Evolutionary conservation across 2,113 vertebrate species (phyloP).

Genomic region (Lycocorax pyrrhopterus): DNA sequence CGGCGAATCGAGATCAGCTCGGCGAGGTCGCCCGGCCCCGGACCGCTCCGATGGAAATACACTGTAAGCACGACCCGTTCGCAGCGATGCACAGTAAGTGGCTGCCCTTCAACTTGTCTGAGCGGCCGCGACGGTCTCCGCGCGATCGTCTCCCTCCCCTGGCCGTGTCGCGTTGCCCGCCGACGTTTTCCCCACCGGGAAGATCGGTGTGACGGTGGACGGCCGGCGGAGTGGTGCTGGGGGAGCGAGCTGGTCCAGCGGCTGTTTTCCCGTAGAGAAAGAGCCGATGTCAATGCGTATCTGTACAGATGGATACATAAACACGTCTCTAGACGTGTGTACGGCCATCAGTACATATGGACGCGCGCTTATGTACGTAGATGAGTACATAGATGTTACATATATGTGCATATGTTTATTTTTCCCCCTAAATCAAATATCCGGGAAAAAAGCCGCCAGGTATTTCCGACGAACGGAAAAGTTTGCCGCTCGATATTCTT

Average conservation of each 20-base stretch:
- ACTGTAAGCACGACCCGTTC: conserved; percentile 99
- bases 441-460: not conserved
- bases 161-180: not conserved
- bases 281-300: not conserved
- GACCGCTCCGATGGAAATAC: conserved; percentile 91
- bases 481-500: not conserved
- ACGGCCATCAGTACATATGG: no score
- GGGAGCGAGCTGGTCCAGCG: no score
- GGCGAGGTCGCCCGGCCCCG: not conserved
- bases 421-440: not conserved
- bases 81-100: conserved; percentile 99
- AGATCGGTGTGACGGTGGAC: not conserved
- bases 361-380: not conserved
- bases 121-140: not conserved
- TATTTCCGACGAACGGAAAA: not conserved
- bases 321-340: no score
- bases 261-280: not conserved
- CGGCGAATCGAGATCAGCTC: not conserved
- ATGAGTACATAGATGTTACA: not conserved
- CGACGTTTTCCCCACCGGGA: no score
- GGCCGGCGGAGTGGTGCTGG: not conserved
- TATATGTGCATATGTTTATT: not conserved
- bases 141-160: not conserved
- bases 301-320: no score
- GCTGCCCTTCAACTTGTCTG: conserved; percentile 67